Percentiles rank a stretch among this genome's conserved stretches.
Conservation (phyloP, 2,797 vertebrate species). For the Cryptoblepharus egeriae region DNA sequence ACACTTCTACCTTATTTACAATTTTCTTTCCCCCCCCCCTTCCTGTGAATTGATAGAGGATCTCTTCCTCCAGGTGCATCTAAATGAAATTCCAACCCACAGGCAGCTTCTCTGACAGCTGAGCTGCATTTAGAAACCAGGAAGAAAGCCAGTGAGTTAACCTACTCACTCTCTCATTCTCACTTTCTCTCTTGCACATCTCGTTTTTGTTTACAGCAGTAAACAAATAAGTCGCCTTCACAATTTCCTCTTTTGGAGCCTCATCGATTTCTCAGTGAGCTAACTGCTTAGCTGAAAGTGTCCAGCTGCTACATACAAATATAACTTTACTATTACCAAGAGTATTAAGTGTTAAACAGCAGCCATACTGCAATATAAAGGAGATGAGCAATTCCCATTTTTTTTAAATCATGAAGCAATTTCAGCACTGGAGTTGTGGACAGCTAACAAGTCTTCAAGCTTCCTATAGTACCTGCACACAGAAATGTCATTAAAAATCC, state of each 20-base stretch:
- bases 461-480: not conserved
- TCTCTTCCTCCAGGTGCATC: not conserved
- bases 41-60: not conserved
- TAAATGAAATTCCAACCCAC: not conserved
- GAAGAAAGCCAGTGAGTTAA: not conserved
- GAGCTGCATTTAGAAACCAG: not conserved
- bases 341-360: not conserved
- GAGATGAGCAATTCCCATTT: not conserved
- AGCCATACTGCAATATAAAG: not conserved
- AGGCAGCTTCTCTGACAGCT: not conserved
- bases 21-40: not conserved
- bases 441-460: slow-evolving; percentile 20
- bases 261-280: not conserved
- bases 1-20: slow-evolving; percentile 1
- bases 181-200: not conserved
- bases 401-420: not conserved
- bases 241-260: not conserved
- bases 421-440: slow-evolving; percentile 47
- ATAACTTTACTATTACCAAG: not conserved
- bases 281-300: not conserved
- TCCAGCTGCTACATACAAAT: not conserved
- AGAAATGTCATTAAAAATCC: not conserved
- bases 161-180: too few relatives aligned
- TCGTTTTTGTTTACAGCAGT: not conserved
- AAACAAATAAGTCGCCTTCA: not conserved